These are phyloP conservation scores for Spilarctia lutea DNA, from an alignment of 2,888 invertebrate genomes.

Conservation along the genomic window DNA sequence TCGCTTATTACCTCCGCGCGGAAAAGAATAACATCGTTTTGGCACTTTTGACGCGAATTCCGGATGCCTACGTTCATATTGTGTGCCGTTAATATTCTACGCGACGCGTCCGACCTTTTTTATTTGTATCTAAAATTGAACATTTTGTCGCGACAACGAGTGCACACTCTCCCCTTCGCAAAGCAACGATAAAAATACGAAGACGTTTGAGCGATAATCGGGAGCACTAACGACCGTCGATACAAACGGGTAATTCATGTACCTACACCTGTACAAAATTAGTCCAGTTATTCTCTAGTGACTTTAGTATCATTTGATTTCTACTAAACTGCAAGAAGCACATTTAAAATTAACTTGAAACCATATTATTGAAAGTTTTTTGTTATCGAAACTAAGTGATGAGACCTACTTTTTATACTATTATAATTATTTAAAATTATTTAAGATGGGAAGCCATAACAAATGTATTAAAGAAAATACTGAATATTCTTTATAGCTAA, in stretches of 20 bases:
- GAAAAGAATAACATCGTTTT: constrained; percentile 86
- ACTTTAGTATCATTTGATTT: constrained; percentile 8
- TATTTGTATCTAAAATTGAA: constrained; percentile 87
- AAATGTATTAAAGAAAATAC: constrained; percentile 21
- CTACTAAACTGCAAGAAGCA: neutral
- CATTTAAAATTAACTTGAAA: neutral
- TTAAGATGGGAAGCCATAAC: neutral
- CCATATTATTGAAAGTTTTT: neutral
- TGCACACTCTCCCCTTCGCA: constrained; percentile 74
- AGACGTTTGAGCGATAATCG: constrained; percentile 71
- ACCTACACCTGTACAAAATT: constrained; percentile 64
- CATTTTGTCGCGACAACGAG: constrained; percentile 86
- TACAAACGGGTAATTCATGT: constrained; percentile 62
- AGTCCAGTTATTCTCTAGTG: constrained; percentile 34
- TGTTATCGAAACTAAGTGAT: neutral
- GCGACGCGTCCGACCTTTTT: constrained; percentile 85
- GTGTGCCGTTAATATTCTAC: constrained; percentile 85
- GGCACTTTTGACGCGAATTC: constrained; percentile 85
- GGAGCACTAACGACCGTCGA: constrained; percentile 70
- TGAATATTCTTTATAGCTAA: constrained; percentile 49
- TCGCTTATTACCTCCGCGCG: constrained; percentile 83
- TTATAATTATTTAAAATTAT: neutral
- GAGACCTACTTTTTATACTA: neutral
- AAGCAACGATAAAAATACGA: constrained; percentile 81
- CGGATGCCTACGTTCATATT: constrained; percentile 86